Evolutionary conservation across 2,113 vertebrate species (phyloP).

Genomic region (Zeus faber): DNA sequence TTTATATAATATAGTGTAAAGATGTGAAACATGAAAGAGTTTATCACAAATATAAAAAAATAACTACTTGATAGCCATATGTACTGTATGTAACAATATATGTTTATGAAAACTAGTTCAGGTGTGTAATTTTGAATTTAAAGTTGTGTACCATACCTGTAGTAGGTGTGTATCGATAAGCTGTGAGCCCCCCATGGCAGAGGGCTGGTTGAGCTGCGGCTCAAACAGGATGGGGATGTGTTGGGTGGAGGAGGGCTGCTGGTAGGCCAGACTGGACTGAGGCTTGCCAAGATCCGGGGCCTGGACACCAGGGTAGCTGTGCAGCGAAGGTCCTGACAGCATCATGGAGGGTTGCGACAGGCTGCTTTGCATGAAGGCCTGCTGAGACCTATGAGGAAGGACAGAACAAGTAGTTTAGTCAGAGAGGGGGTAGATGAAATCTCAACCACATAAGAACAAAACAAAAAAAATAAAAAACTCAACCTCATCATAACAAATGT

Average conservation of each 20-base stretch:
- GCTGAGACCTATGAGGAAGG: conserved; percentile 85
- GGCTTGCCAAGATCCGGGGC: conserved; percentile 93
- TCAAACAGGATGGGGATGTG: conserved; percentile 98
- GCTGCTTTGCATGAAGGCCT: conserved; percentile 95
- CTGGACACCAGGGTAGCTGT: conserved; percentile 92
- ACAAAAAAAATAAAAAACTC: too few relatives aligned
- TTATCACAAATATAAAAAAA: too few relatives aligned
- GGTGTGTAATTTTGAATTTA: too few relatives aligned
- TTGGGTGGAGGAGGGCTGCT: conserved; percentile 92
- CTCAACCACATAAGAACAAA: too few relatives aligned
- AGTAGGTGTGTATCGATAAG: conserved; percentile 95
- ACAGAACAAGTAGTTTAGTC: too few relatives aligned
- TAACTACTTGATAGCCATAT: too few relatives aligned
- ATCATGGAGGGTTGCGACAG: conserved; percentile 96
- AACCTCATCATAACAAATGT: too few relatives aligned
- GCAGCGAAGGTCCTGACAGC: conserved; percentile 90
- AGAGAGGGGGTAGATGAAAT: too few relatives aligned
- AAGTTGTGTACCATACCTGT: conserved; percentile 74
- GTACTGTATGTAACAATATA: too few relatives aligned
- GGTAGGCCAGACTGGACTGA: conserved; percentile 91
- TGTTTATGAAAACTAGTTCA: too few relatives aligned
- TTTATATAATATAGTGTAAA: too few relatives aligned
- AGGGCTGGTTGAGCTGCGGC: conserved; percentile 91
- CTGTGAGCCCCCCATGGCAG: conserved; percentile 92
- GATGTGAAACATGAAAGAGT: too few relatives aligned